phyloP scores from a whole-genome alignment of 2,113 vertebrate genomes.

The Pangasianodon gigas region DNA sequence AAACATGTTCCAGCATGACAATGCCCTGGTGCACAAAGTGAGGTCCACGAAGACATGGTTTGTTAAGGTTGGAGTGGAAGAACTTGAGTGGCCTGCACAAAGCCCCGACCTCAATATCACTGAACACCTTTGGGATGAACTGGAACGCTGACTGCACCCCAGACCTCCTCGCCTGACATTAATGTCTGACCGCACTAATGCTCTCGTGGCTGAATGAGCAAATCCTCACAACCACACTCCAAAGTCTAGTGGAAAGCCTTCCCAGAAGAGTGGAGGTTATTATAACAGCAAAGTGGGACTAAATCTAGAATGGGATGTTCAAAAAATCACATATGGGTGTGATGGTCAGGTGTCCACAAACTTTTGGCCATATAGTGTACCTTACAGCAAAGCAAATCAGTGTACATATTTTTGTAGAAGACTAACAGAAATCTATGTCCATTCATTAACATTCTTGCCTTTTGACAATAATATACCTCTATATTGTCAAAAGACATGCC shows the following conservation, averaged over 20 bases:
- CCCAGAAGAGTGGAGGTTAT: not conserved
- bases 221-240: not conserved
- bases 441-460: not conserved
- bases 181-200: not conserved
- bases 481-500: not conserved
- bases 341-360: not conserved
- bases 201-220: not conserved
- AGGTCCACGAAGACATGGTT: not conserved
- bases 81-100: not conserved
- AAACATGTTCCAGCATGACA: not conserved
- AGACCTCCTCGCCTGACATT: not conserved
- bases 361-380: not conserved
- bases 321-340: not conserved
- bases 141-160: not conserved
- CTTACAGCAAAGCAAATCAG: not conserved
- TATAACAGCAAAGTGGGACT: not conserved
- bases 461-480: not conserved
- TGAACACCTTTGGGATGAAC: not conserved
- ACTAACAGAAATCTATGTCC: not conserved
- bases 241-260: not conserved
- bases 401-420: not conserved
- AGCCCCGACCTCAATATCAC: not conserved
- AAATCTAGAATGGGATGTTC: not conserved
- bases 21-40: no score
- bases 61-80: not conserved